Evolutionary conservation across 2,888 invertebrate species (phyloP).

Genomic region (Chydorus sphaericus): DNA sequence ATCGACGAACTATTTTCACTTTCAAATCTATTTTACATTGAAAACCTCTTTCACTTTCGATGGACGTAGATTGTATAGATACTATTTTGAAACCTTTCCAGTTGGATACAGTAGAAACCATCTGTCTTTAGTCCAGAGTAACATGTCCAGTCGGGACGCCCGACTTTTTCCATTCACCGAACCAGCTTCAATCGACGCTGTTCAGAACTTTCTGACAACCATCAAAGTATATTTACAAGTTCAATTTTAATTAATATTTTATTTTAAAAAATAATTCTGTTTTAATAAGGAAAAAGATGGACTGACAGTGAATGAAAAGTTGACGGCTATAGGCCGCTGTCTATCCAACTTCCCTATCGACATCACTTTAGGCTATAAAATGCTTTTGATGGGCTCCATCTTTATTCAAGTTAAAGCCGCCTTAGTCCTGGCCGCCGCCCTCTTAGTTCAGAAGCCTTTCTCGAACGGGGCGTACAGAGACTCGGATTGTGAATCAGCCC

Average conservation of each 20-base stretch:
- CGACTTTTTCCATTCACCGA: constrained; percentile 90
- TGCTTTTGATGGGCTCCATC: constrained; percentile 79
- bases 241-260: too few relatives aligned
- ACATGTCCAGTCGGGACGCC: too few relatives aligned
- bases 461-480: constrained; percentile 78
- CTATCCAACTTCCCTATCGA: constrained; percentile 85
- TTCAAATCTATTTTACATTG: too few relatives aligned
- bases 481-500: constrained; percentile 60
- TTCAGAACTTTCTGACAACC: constrained; percentile 72
- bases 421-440: constrained; percentile 71
- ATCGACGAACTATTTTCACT: too few relatives aligned
- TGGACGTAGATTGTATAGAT: too few relatives aligned
- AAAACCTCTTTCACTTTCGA: too few relatives aligned
- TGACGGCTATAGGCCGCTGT: constrained; percentile 74
- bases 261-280: too few relatives aligned
- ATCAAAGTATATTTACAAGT: constrained; percentile 45
- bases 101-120: too few relatives aligned
- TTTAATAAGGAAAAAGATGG: constrained; percentile 45
- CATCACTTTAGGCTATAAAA: constrained; percentile 92
- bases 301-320: constrained; percentile 55
- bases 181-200: constrained; percentile 63
- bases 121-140: too few relatives aligned
- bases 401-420: constrained; percentile 79
- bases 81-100: too few relatives aligned
- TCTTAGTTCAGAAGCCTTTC: constrained; percentile 86